phyloP scores from a whole-genome alignment of 2,113 vertebrate genomes.

The Saccopteryx leptura region DNA sequence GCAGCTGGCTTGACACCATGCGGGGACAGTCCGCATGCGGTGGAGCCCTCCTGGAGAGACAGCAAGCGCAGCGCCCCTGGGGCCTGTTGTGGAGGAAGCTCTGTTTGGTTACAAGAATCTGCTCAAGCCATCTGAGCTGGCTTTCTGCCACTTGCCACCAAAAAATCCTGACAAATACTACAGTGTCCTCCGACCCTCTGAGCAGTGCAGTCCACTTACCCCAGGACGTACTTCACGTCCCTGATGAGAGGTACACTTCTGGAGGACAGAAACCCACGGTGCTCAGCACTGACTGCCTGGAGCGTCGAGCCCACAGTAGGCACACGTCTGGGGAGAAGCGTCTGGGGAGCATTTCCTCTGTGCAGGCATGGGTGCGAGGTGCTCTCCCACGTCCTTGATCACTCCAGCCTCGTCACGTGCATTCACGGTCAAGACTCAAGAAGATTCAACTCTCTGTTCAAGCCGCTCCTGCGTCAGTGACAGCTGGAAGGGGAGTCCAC shows the following conservation, averaged over 20 bases:
- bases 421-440: not conserved
- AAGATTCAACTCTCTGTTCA: not conserved
- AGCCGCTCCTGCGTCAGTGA: accelerated
- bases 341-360: accelerated
- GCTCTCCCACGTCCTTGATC: accelerated
- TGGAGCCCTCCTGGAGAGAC: not conserved
- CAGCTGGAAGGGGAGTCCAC: accelerated
- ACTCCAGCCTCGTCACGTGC: not conserved
- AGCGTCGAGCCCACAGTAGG: not conserved
- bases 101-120: not conserved
- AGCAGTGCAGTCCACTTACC: not conserved
- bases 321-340: not conserved
- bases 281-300: accelerated
- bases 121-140: accelerated
- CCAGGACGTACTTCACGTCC: not conserved
- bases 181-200: not conserved
- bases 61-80: not conserved
- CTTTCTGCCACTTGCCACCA: not conserved
- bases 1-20: not conserved
- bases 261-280: not conserved
- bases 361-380: accelerated
- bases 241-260: not conserved
- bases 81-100: not conserved
- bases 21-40: too few species aligned
- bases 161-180: accelerated